phyloP scores from a whole-genome alignment of 2,797 vertebrate genomes.

The Sebastiscus tertius region DNA sequence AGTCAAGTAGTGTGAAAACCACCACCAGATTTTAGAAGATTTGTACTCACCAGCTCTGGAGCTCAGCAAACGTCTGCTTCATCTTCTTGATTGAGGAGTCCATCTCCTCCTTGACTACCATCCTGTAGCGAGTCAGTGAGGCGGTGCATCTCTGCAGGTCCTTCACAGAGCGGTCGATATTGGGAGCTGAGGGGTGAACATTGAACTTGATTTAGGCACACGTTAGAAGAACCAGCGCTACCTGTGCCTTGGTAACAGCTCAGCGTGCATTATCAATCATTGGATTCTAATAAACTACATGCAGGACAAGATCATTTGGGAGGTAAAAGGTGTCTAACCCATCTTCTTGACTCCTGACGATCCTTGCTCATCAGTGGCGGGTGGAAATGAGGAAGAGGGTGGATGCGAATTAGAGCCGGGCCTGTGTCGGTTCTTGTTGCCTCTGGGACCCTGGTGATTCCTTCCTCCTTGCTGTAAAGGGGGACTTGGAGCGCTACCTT shows the following conservation, averaged over 20 bases:
- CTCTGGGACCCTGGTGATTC: slow-evolving; percentile 69
- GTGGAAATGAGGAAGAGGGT: slow-evolving; percentile 30
- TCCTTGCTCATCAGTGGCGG: slow-evolving; percentile 60
- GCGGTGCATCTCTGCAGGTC: slow-evolving; percentile 95
- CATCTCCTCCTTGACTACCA: slow-evolving; percentile 96
- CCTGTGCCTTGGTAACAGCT: no score
- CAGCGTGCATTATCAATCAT: background rate
- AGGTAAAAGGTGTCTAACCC: slow-evolving; percentile 58
- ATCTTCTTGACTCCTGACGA: slow-evolving; percentile 77
- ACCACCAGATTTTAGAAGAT: background rate
- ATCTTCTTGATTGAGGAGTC: slow-evolving; percentile 94
- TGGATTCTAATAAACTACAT: background rate
- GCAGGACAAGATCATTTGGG: background rate
- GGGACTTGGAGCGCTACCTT: slow-evolving; percentile 63
- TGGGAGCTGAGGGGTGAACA: slow-evolving; percentile 82
- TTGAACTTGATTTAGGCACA: background rate
- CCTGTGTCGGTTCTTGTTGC: slow-evolving; percentile 74
- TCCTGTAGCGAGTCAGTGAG: slow-evolving; percentile 93
- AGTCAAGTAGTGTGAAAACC: no score
- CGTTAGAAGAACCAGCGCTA: background rate
- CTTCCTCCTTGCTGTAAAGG: slow-evolving; percentile 64
- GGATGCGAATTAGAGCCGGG: slow-evolving; percentile 64
- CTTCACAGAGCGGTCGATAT: slow-evolving; percentile 95
- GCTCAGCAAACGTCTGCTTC: slow-evolving; percentile 94
- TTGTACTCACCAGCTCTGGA: slow-evolving; percentile 89